A percentile compares a stretch with the other conserved stretches of the same genome.
These are phyloP conservation scores for Lasaia peninsularis DNA, from an alignment of 1,140 invertebrate genomes.

Conservation along the genomic window DNA sequence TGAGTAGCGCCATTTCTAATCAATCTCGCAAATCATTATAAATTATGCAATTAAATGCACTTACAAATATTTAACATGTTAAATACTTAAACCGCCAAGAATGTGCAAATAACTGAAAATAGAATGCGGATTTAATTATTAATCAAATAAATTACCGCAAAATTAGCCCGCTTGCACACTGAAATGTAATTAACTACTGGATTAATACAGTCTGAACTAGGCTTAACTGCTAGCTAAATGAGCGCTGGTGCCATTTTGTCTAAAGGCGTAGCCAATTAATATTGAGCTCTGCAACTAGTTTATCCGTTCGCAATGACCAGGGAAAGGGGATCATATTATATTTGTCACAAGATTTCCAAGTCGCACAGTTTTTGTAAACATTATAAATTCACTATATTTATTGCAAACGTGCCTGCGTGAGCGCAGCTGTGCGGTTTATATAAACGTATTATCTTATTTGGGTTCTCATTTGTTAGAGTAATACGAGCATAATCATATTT, in stretches of 20 bases:
- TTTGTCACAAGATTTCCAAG: conserved; percentile 5
- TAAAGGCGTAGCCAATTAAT: conserved; percentile 26
- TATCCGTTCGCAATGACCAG: conserved; percentile 7
- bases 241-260: conserved; percentile 32
- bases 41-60: too few relatives aligned
- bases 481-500: background rate
- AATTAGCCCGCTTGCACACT: background rate
- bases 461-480: background rate
- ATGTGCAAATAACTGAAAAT: background rate
- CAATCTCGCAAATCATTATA: too few relatives aligned
- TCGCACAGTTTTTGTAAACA: conserved; percentile 41
- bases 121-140: background rate
- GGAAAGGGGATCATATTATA: conserved; percentile 20
- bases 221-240: conserved; percentile 18
- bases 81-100: background rate
- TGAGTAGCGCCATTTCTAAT: too few relatives aligned
- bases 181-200: conserved; percentile 17
- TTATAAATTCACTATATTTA: conserved; percentile 41
- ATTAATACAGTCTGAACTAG: conserved; percentile 5
- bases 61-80: too few relatives aligned
- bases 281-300: conserved; percentile 20
- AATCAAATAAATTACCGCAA: background rate
- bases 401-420: conserved; percentile 12
- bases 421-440: conserved; percentile 7
- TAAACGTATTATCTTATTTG: conserved; percentile 11